Base-by-base conservation (phyloP, 2,797 vertebrate species). In the Hippoglossus hippoglossus region DNA sequence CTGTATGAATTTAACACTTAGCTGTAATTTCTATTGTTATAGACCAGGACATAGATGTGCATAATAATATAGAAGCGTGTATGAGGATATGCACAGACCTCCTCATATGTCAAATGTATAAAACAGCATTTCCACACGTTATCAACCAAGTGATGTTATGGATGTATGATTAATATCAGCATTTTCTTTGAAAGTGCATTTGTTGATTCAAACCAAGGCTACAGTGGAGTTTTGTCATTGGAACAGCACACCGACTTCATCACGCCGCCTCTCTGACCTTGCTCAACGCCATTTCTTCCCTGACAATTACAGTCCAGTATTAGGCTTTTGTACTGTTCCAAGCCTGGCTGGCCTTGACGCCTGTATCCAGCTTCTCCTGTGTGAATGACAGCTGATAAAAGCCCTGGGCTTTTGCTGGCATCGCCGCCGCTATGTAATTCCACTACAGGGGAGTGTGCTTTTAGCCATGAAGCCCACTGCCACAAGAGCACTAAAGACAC, bases 351-450 rank as follows among this genome's bases (percentile, higher is more conserved):
- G 90, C 86, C 91, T 92, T 91, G 90, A 84, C 81, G 88, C 79
- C 86, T 89, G 79, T 74, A 86, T 75, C 81, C 89, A 89, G 87
- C 83, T 79, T 73, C 87, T 90, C 71, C 76, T 73, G 82, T 63
- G 67, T 91, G 90, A 93, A 84, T 93, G 92, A 92, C 93, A 92
- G 88, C 79, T 85, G 82, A 91, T 94, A 92, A 94, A 92, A 91
- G 91, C 91, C 69, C 79, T 73, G 73, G 86, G 87, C 88, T 91
- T 85, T 91, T 84, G 89, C 88, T 81, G 81, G 83, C 89, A 39
- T 91, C 87, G 81, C 82, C 36, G 56, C 77, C 75, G 70, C 89
- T 89, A 83, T 92, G 85, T 91, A 88, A 93, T 93, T 92, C 84
- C 83, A 87, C 87, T 87, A 88, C 91, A 91, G 91, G 87, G 84